phyloP scores from a whole-genome alignment of 30 jellyfish, hydroid and myxozoan genomes.

The Catostylus mosaicus region DNA sequence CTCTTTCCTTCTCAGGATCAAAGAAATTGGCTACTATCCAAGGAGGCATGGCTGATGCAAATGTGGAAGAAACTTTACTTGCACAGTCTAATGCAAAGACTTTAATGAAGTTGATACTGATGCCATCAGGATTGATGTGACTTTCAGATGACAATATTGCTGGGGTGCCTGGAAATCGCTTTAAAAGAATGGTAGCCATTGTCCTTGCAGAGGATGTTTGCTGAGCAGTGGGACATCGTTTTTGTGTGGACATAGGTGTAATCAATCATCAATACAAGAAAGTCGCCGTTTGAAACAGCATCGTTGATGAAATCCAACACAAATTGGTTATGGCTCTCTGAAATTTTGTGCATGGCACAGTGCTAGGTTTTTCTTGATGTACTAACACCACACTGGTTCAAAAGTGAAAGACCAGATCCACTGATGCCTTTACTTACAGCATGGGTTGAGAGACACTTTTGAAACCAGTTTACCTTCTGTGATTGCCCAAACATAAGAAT shows the following conservation, averaged over 20 bases:
- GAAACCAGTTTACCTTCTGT: not conserved
- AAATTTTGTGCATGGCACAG: not conserved
- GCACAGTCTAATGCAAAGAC: not conserved
- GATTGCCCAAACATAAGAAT: constrained; percentile 21
- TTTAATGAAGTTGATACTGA: not conserved
- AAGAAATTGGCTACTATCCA: constrained; percentile 6
- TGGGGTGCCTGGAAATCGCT: constrained; percentile 3
- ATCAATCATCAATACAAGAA: too few relatives aligned
- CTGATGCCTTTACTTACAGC: too few relatives aligned
- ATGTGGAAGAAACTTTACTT: not conserved
- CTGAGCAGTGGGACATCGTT: too few relatives aligned
- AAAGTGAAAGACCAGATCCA: not conserved
- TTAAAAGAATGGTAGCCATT: constrained; percentile 36
- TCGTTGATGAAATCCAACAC: too few relatives aligned
- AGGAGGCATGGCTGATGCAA: not conserved
- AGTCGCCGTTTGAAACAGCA: too few relatives aligned
- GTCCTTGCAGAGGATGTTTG: constrained; percentile 17
- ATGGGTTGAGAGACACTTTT: too few relatives aligned
- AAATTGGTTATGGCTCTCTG: too few relatives aligned
- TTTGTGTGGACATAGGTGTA: too few relatives aligned
- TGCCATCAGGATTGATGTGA: constrained; percentile 25
- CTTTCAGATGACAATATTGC: constrained; percentile 1
- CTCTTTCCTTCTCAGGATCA: constrained; percentile 19
- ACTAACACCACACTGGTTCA: not conserved
- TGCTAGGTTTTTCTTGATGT: not conserved